A percentile compares a stretch with the other conserved stretches of the same genome.
Conservation (phyloP, 2,797 vertebrate genomes). For the Acanthurus tractus region DNA sequence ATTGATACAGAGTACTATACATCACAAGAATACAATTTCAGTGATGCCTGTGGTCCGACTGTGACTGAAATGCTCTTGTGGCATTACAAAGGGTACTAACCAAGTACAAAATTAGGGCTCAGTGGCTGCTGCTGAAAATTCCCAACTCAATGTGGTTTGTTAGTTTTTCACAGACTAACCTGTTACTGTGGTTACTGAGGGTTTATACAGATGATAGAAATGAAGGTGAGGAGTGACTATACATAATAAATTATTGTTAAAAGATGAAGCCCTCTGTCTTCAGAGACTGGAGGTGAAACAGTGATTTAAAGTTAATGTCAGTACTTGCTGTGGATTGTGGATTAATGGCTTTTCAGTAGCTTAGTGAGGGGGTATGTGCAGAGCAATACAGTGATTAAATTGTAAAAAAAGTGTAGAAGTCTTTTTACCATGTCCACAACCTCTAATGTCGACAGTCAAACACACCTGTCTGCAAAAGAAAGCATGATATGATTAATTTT, state of each 20-base stretch:
- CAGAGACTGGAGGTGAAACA: neutral
- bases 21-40: neutral
- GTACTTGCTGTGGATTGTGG: neutral
- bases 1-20: neutral
- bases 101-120: neutral
- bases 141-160: neutral
- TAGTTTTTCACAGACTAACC: neutral
- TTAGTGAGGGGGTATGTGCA: neutral
- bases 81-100: neutral
- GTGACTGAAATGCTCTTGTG: neutral
- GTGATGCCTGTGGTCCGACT: no score
- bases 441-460: conserved; percentile 3
- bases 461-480: neutral
- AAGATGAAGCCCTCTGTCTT: neutral
- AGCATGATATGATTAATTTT: neutral
- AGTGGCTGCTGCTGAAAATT: neutral
- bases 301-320: neutral
- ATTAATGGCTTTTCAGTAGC: neutral
- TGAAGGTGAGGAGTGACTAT: neutral
- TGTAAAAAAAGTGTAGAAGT: neutral
- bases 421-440: neutral
- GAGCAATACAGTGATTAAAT: neutral
- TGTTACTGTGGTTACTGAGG: neutral
- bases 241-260: neutral
- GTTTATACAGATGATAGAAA: neutral